Conservation (phyloP, 1,140 invertebrate species). For the Littorina saxatilis region DNA sequence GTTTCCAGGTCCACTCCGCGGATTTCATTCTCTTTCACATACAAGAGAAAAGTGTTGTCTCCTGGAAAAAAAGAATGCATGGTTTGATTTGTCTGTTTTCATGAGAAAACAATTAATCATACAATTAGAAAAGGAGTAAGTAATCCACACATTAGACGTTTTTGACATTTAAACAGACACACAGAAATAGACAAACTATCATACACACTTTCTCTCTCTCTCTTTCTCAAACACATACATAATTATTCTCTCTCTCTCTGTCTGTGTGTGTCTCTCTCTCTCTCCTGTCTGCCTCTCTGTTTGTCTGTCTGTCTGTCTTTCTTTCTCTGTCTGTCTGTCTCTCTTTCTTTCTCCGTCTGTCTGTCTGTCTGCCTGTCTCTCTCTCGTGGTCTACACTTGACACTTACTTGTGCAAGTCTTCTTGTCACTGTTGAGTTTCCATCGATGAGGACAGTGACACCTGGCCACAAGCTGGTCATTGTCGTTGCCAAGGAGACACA, state of each 20-base stretch:
- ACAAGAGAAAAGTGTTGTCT: slow-evolving; percentile 86
- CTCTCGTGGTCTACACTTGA: too few species aligned
- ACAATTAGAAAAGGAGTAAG: not conserved
- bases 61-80: slow-evolving; percentile 75
- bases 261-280: too few species aligned
- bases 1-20: slow-evolving; percentile 87
- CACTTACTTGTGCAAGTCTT: slow-evolving; percentile 82
- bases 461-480: slow-evolving; percentile 76
- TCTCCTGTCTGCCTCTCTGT: too few species aligned
- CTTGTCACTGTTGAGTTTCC: slow-evolving; percentile 80
- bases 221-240: slow-evolving; percentile 4
- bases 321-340: too few species aligned
- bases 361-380: too few species aligned
- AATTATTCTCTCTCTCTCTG: too few species aligned
- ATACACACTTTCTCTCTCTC: not conserved
- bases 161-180: too few species aligned
- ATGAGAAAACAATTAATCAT: not conserved
- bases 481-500: slow-evolving; percentile 79
- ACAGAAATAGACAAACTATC: too few species aligned
- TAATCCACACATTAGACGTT: too few species aligned
- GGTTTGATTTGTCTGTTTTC: not conserved
- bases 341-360: too few species aligned
- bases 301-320: too few species aligned
- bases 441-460: slow-evolving; percentile 88
- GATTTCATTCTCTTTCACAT: slow-evolving; percentile 86